Conservation (phyloP, 2,797 vertebrate genomes). For the Aeoliscus strigatus region DNA sequence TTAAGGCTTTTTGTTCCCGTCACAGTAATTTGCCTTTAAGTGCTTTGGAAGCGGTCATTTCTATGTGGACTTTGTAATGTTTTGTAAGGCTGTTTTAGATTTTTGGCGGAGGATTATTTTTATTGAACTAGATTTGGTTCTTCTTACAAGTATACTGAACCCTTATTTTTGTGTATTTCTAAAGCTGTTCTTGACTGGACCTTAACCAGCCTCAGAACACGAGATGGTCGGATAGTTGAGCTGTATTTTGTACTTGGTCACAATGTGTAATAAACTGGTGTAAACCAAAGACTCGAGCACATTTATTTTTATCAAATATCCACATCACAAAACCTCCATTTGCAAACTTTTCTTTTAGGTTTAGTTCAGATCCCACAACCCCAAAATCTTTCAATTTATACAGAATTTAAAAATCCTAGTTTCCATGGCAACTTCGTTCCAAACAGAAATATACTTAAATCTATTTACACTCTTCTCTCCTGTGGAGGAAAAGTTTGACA, state of each 20-base stretch:
- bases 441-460: constrained; percentile 32
- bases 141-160: constrained; percentile 76
- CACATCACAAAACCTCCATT: constrained; percentile 49
- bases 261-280: constrained; percentile 80
- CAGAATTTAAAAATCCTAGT: constrained; percentile 58
- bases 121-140: constrained; percentile 76
- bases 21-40: constrained; percentile 74
- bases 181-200: constrained; percentile 73
- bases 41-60: constrained; percentile 67
- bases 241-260: constrained; percentile 83
- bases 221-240: constrained; percentile 70
- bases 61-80: constrained; percentile 73
- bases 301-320: constrained; percentile 56
- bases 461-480: constrained; percentile 23
- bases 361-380: constrained; percentile 28
- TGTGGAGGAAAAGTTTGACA: constrained; percentile 32
- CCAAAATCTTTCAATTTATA: constrained; percentile 39
- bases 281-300: constrained; percentile 55
- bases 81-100: constrained; percentile 78
- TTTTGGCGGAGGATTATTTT: constrained; percentile 74
- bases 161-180: constrained; percentile 79
- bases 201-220: constrained; percentile 66
- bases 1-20: constrained; percentile 72
- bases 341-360: constrained; percentile 35
- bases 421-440: constrained; percentile 46